Evolutionary conservation across 2,888 invertebrate species (phyloP).

Genomic region (Habrosyne pyritoides): DNA sequence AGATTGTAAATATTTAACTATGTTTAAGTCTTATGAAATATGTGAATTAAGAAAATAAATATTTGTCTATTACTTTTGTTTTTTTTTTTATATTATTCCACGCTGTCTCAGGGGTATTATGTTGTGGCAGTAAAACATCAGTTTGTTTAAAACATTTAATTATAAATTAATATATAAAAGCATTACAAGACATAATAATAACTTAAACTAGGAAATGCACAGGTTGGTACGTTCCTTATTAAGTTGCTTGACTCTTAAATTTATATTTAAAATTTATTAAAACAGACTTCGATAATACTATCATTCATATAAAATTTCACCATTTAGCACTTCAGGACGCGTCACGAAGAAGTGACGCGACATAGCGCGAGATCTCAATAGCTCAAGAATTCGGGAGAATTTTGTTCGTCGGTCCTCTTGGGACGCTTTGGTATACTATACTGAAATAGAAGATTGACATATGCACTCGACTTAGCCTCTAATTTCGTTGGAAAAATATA

Average conservation of each 20-base stretch:
- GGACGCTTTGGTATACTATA: constrained; percentile 47
- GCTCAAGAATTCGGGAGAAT: constrained; percentile 22
- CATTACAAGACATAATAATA: constrained; percentile 67
- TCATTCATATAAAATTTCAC: constrained; percentile 10
- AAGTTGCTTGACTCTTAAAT: constrained; percentile 46
- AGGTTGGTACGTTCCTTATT: constrained; percentile 73
- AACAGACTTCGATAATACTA: constrained; percentile 53
- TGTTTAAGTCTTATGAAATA: constrained; percentile 16
- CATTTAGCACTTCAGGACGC: constrained; percentile 49
- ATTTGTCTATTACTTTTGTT: constrained; percentile 49
- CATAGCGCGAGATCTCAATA: constrained; percentile 40
- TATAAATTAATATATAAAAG: constrained; percentile 81
- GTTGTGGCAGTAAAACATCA: constrained; percentile 16
- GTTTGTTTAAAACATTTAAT: constrained; percentile 73
- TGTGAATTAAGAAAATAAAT: constrained; percentile 41
- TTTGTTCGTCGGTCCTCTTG: constrained; percentile 31
- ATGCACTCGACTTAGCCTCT: constrained; percentile 57
- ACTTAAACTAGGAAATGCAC: constrained; percentile 80
- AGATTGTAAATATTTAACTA: constrained; percentile 20
- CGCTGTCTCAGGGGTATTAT: too few relatives aligned
- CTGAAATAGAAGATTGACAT: constrained; percentile 16
- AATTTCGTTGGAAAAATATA: constrained; percentile 46
- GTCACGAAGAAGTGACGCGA: constrained; percentile 57
- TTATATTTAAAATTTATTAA: constrained; percentile 46
- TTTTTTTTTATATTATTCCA: constrained; percentile 20